Evolutionary conservation across 2,113 vertebrate genomes (phyloP), one percentile per base, ranked within the genome.

Genomic region (Haemorhous mexicanus): DNA sequence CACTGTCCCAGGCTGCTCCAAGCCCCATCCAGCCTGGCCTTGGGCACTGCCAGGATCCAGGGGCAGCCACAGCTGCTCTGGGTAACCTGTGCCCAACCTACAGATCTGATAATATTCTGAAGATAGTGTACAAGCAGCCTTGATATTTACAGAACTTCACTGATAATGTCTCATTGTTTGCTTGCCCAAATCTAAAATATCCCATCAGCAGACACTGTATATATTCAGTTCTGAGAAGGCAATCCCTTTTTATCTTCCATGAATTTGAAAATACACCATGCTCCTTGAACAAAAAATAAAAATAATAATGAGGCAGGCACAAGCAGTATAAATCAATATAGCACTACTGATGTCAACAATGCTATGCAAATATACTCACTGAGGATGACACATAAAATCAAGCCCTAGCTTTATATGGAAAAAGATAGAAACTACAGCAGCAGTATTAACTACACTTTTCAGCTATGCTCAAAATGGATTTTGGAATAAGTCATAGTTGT

Each of bases 371-470:
- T 92, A 78, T 49, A 61, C 76, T 77, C 47, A 37, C 76, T 86
- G 83, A 84, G 93, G 86, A 75, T 89, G 90, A 81, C 90, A 95
- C 87, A 86, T 88, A 94, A 93, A 95, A 95, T 78, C 90, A 94
- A 94, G 80, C 66, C 61, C 69, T 97, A 92, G 93, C 90, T 96
- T 95, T 81, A 84, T 84, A 93, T 14, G 4, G 88, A 73, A 77
- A 52, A 63, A 92, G 83, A 88, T 35, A 90, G 94, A 92, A 96
- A 94, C 80, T 88, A 92, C 68, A 96, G 86, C 76, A 96, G 61
- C 76, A 63, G 75, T 68, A 95, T 94, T 96, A 94, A 97, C 89
- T 87, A 90, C 66, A 75, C 73, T 95, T 93, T 87, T 61, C 93
- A 90, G 93, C 93, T 82, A 13, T 86, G 88, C 74, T 89, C 73